These are phyloP conservation scores for Orussus abietinus DNA, from an alignment of 1,140 invertebrate species.

Conservation along the genomic window DNA sequence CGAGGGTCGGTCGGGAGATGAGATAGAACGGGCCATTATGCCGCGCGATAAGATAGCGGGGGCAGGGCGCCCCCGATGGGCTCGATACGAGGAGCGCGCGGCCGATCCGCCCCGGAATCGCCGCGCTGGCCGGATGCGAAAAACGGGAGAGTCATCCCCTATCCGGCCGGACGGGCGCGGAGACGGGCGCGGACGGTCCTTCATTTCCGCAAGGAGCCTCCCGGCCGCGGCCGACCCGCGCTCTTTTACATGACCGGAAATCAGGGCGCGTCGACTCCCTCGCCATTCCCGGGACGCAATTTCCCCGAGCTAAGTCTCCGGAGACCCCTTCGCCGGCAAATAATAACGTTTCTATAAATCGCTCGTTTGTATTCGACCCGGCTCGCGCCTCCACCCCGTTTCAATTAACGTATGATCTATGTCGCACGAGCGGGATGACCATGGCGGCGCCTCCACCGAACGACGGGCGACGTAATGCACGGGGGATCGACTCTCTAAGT, in stretches of 20 bases:
- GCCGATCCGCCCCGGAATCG: no score
- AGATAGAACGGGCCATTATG: slow-evolving; percentile 54
- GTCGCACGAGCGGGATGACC: slow-evolving; percentile 38
- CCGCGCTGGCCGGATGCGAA: no score
- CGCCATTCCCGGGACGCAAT: slow-evolving; percentile 25
- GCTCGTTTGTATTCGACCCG: slow-evolving; percentile 54
- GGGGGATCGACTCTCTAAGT: slow-evolving; percentile 48
- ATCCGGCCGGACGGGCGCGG: no score
- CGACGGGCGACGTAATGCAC: slow-evolving; percentile 38
- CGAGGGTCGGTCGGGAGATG: no score
- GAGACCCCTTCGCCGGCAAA: slow-evolving; percentile 37
- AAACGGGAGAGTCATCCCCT: no score
- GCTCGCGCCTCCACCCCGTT: slow-evolving; percentile 46
- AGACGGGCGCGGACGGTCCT: no score
- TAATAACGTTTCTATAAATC: slow-evolving; percentile 56
- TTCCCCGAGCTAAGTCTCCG: slow-evolving; percentile 26
- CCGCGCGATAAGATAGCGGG: slow-evolving; percentile 52
- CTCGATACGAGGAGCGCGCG: no score
- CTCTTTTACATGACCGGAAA: slow-evolving; percentile 44
- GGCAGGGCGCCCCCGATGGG: no score
- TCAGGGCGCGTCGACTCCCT: background rate
- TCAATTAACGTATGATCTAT: slow-evolving; percentile 57
- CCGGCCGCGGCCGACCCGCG: slow-evolving; percentile 22
- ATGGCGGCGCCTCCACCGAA: background rate
- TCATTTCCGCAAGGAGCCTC: slow-evolving; percentile 47